phyloP scores from a whole-genome alignment of 2,797 vertebrate species.

The Acomys russatus region DNA sequence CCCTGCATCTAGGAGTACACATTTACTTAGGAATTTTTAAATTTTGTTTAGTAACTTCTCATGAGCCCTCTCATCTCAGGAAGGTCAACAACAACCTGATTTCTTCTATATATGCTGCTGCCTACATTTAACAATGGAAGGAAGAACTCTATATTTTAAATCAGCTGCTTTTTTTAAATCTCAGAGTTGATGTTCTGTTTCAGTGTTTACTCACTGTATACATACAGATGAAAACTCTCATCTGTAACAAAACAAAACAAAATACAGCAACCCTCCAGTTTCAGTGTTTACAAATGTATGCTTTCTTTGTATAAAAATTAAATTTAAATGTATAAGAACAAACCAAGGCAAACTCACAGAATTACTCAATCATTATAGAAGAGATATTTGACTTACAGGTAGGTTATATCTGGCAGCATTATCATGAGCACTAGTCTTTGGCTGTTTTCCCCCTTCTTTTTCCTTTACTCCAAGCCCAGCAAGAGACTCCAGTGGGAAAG shows the following conservation, averaged over 20 bases:
- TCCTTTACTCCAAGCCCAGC: constrained; percentile 92
- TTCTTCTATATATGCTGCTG: constrained; percentile 82
- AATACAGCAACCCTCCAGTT: constrained; percentile 61
- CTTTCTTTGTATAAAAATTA: constrained; percentile 86
- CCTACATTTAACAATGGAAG: constrained; percentile 84
- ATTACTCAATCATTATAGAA: constrained; percentile 94
- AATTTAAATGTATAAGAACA: constrained; percentile 87
- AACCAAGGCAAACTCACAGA: constrained; percentile 88
- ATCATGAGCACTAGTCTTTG: constrained; percentile 90
- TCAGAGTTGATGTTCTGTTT: constrained; percentile 84
- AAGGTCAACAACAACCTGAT: constrained; percentile 78
- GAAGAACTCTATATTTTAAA: constrained; percentile 84
- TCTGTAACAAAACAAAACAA: constrained; percentile 77
- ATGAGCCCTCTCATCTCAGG: constrained; percentile 78
- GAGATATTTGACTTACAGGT: constrained; percentile 92
- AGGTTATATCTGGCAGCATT: constrained; percentile 90
- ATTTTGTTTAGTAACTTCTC: constrained; percentile 74
- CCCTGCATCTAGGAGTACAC: constrained; percentile 79
- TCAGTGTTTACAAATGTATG: constrained; percentile 89
- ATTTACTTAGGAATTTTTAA: constrained; percentile 78
- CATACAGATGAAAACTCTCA: constrained; percentile 86
- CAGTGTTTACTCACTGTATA: constrained; percentile 85
- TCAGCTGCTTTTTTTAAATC: constrained; percentile 83
- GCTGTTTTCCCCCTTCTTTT: constrained; percentile 90
- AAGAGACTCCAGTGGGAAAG: constrained; percentile 94